Evolutionary conservation across 2,113 vertebrate species (phyloP), one percentile per base, ranked within the genome.

Genomic region (Anolis carolinensis): DNA sequence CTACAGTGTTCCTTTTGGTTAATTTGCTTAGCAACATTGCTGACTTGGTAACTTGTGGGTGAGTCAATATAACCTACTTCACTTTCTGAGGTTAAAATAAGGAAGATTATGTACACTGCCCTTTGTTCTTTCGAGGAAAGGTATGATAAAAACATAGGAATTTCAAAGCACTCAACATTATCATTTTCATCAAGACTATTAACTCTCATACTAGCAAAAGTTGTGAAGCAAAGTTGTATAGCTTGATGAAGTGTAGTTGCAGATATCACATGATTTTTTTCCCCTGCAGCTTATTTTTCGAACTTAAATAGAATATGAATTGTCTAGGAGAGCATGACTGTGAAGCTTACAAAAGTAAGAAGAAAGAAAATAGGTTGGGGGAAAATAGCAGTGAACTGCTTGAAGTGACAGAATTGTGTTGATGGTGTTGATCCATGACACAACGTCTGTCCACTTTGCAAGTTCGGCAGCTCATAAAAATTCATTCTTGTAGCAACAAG

Each of bases 251-350:
- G 11, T 23, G 39, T 83, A 73, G 65, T 44, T 34, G 68, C 25
- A 50, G 63, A 78, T 32, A 23, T 89, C 71, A 44, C 73, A 88
- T 59, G 84, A 86, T 27, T 7, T 13, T 32, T 80, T 83, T 83
- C 79, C 59, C 74, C 88, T 88, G 75, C 0, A 6, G 71, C 84
- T 89, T 88, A 89, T 86, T 94, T 90, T 83, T 65, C 65, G 88
- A 88, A 86, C 91, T 88, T 74, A 89, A 89, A 87, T 81, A 82
- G 87, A 88, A 87, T 88, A 85, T 71, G 87, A 89, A 78, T 89
- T 92, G 71, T 87, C 87, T 85, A 90, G 59, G 79, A 94, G 89
- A 91, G 84, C 63, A 73, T 84, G 89, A 77, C 63, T 90, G 89
- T 78, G 87, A 71, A 87, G 59, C 88, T 93, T 90, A 89, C 83